Conservation (phyloP, 1,140 invertebrate species). For the Physella acuta region DNA sequence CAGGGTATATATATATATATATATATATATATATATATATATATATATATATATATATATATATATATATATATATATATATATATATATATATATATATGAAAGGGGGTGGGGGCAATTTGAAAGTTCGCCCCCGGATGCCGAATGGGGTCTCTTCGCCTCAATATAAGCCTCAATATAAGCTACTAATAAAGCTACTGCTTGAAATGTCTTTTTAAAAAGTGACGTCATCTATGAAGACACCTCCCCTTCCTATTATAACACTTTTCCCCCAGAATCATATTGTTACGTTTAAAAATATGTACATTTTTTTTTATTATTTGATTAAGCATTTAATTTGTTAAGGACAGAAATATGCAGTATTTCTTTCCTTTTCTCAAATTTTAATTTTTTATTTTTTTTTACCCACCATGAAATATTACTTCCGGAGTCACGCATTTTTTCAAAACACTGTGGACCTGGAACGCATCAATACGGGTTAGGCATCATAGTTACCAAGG, state of each 20-base stretch:
- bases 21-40: neutral
- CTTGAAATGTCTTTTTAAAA: neutral
- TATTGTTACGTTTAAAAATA: neutral
- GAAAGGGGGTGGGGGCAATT: neutral
- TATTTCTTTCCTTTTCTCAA: neutral
- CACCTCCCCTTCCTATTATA: neutral
- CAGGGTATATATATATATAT: neutral
- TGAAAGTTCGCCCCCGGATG: neutral
- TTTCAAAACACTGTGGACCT: neutral
- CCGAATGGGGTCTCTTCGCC: neutral
- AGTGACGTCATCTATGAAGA: neutral
- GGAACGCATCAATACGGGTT: neutral
- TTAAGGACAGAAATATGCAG: neutral
- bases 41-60: neutral
- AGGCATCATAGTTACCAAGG: constrained; percentile 27
- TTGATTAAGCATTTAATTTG: neutral
- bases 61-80: neutral
- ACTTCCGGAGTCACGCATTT: constrained; percentile 25
- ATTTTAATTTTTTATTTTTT: neutral
- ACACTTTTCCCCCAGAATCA: neutral
- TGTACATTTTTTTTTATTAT: neutral
- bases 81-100: neutral
- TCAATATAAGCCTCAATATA: neutral
- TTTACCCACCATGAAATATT: too few species aligned
- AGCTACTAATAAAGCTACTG: neutral